Conservation (phyloP, 30 jellyfish, hydroid and myxozoan species). For the Catostylus mosaicus region DNA sequence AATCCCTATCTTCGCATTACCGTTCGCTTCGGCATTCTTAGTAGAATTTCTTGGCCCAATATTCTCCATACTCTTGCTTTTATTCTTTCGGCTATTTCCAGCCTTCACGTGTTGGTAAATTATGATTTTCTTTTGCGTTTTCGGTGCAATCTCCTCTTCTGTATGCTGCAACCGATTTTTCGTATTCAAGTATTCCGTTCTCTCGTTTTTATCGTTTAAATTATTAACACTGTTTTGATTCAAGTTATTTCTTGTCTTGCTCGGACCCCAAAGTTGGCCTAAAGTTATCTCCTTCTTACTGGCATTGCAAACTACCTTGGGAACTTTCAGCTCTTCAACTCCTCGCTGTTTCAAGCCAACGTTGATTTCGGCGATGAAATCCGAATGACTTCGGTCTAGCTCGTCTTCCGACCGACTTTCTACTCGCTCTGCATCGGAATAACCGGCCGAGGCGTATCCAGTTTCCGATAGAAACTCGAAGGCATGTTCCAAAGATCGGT, state of each 20-base stretch:
- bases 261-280: slow-evolving; percentile 40
- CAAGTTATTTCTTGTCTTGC: background rate
- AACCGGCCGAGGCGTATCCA: slow-evolving; percentile 67
- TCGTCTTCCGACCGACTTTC: slow-evolving; percentile 53
- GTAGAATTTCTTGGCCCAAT: slow-evolving; percentile 1
- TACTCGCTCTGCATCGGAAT: slow-evolving; percentile 56
- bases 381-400: slow-evolving; percentile 10
- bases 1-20: background rate
- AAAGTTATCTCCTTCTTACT: background rate
- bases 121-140: slow-evolving; percentile 13
- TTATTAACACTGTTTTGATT: background rate
- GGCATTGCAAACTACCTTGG: background rate
- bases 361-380: slow-evolving; percentile 15
- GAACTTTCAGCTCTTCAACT: slow-evolving; percentile 4
- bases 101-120: slow-evolving; percentile 28
- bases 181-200: background rate
- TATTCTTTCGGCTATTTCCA: background rate
- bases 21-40: background rate
- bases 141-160: background rate
- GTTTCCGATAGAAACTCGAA: slow-evolving; percentile 65
- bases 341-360: slow-evolving; percentile 28
- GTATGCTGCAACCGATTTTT: background rate
- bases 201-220: background rate
- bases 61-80: slow-evolving; percentile 40
- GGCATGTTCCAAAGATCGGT: slow-evolving; percentile 67